phyloP scores from a whole-genome alignment of 2,113 vertebrate genomes.

The Saguinus imperator region DNA sequence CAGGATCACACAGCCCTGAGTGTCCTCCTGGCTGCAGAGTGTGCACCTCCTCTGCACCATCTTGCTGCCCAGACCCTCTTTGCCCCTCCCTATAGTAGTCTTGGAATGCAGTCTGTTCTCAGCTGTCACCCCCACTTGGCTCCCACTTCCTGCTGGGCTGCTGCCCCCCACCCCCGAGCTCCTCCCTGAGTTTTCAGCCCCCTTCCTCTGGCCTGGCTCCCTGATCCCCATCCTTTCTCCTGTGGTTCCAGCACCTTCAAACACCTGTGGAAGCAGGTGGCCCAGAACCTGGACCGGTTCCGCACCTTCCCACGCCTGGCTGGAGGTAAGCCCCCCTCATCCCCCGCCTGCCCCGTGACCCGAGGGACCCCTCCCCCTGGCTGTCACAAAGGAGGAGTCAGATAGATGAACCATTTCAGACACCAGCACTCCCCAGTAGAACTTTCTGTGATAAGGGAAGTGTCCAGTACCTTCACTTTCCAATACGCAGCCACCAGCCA shows the following conservation, averaged over 20 bases:
- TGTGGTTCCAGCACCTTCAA: conserved; percentile 91
- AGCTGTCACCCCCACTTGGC: neutral
- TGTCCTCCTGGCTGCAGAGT: neutral
- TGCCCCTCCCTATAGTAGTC: neutral
- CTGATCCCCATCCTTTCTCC: neutral
- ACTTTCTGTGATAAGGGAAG: accelerated
- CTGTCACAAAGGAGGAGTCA: accelerated
- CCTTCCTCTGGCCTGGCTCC: accelerated
- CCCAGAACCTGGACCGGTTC: conserved; percentile 93
- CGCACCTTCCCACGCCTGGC: conserved; percentile 93
- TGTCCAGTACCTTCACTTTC: accelerated
- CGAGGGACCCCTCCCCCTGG: neutral
- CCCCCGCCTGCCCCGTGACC: accelerated
- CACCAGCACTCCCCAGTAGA: accelerated
- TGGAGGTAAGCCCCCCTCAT: conserved; percentile 87
- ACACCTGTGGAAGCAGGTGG: conserved; percentile 95
- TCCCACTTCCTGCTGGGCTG: neutral
- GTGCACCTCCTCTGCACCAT: accelerated
- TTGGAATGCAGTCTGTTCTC: neutral
- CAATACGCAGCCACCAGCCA: accelerated
- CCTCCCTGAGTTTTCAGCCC: accelerated
- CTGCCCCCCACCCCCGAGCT: neutral
- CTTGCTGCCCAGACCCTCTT: accelerated
- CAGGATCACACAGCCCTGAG: neutral
- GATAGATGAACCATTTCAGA: accelerated